These are phyloP conservation scores for Strongylocentrotus purpuratus DNA, from an alignment of 35 echinoderm and acorn worm species.

Conservation along the genomic window DNA sequence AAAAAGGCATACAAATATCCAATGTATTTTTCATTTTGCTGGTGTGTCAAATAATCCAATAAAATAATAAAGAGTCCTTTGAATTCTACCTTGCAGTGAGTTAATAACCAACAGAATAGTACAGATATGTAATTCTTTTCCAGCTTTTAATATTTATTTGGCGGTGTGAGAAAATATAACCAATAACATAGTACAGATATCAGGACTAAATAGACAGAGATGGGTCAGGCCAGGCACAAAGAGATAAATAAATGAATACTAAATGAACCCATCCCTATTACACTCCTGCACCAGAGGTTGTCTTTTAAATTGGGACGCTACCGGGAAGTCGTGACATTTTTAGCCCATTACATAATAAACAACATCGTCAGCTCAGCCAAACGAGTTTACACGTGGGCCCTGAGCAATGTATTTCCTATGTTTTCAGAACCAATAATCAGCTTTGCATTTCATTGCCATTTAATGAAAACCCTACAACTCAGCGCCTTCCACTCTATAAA, in stretches of 20 bases:
- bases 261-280: not conserved
- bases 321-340: not conserved
- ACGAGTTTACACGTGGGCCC: not conserved
- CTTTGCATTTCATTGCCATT: slow-evolving; percentile 17
- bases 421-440: slow-evolving; percentile 2
- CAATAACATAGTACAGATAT: not conserved
- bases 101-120: too few species aligned
- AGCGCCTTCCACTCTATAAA: not conserved
- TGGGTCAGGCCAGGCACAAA: not conserved
- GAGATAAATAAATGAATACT: not conserved
- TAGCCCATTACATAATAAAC: slow-evolving; percentile 7
- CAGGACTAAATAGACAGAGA: not conserved
- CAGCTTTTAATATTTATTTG: too few species aligned
- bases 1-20: too few species aligned
- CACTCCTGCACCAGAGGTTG: not conserved
- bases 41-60: too few species aligned
- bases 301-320: not conserved
- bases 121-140: too few species aligned
- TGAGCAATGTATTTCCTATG: not conserved
- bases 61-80: too few species aligned
- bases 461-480: not conserved
- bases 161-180: not conserved
- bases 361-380: not conserved
- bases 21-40: too few species aligned
- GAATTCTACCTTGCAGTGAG: too few species aligned